These are phyloP conservation scores for Pachycephus smyrnensis DNA, from an alignment of 2,888 invertebrate genomes.

Conservation along the genomic window DNA sequence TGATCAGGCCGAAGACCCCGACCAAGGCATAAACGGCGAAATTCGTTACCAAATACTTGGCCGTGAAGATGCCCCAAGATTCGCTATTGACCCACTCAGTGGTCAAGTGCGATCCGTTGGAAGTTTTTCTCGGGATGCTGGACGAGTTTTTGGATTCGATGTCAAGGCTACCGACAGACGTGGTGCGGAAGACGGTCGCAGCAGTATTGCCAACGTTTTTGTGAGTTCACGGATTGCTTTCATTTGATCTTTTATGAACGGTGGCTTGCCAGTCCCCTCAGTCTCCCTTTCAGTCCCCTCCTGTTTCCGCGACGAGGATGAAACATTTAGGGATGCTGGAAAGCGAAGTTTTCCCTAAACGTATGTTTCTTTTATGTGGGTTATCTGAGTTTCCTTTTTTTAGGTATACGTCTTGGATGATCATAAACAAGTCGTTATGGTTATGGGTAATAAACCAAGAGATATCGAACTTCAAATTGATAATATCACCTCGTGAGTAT, in stretches of 20 bases:
- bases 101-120: slow-evolving; percentile 82
- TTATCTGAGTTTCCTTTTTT: slow-evolving; percentile 23
- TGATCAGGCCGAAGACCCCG: slow-evolving; percentile 78
- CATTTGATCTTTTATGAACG: neutral
- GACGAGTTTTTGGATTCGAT: slow-evolving; percentile 86
- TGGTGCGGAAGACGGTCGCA: slow-evolving; percentile 85
- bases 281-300: neutral
- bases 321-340: neutral
- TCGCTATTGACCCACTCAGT: slow-evolving; percentile 81
- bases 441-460: slow-evolving; percentile 80
- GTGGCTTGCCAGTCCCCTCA: neutral
- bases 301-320: neutral
- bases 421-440: slow-evolving; percentile 82
- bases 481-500: slow-evolving; percentile 75
- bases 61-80: slow-evolving; percentile 80
- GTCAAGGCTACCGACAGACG: slow-evolving; percentile 87
- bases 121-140: slow-evolving; percentile 77
- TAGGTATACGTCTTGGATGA: slow-evolving; percentile 87
- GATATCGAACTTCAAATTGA: slow-evolving; percentile 80
- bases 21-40: slow-evolving; percentile 81
- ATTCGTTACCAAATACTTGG: slow-evolving; percentile 83
- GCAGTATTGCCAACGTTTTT: slow-evolving; percentile 87
- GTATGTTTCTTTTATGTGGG: neutral
- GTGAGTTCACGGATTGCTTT: slow-evolving; percentile 70
- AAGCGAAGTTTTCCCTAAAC: neutral